Conservation (phyloP, 30 jellyfish, hydroid and myxozoan species). For the Pelagia noctiluca region DNA sequence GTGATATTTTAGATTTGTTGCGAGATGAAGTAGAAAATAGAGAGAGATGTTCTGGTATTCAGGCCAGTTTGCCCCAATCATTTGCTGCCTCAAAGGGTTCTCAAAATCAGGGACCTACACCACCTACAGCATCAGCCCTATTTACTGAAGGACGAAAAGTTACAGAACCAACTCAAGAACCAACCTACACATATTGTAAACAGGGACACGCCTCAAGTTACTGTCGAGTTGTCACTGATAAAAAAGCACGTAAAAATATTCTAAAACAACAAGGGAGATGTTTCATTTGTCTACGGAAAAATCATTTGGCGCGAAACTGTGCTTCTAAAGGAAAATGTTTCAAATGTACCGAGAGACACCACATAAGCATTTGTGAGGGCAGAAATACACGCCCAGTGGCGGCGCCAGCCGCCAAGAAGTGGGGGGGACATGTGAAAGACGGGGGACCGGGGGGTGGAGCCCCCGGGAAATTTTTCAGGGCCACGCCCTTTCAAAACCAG, state of each 20-base stretch:
- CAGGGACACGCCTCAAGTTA: slow-evolving; percentile 16
- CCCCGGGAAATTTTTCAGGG: no score
- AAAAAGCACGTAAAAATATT: slow-evolving; percentile 4
- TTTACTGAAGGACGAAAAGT: neutral
- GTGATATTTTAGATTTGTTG: neutral
- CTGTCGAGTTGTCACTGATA: slow-evolving; percentile 18
- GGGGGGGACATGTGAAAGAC: no score
- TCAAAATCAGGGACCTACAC: neutral
- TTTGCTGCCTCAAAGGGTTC: neutral
- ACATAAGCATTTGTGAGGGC: slow-evolving; percentile 26
- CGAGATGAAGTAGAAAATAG: slow-evolving; percentile 28
- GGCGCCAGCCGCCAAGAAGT: no score
- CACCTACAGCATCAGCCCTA: slow-evolving; percentile 9
- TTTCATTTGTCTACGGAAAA: slow-evolving; percentile 10
- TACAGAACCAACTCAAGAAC: neutral
- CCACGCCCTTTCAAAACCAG: no score
- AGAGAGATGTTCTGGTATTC: slow-evolving; percentile 36
- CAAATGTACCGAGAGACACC: slow-evolving; percentile 21
- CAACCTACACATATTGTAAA: slow-evolving; percentile 16
- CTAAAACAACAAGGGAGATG: slow-evolving; percentile 33
- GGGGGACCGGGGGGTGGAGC: no score
- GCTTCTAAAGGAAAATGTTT: slow-evolving; percentile 30
- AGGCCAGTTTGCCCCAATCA: slow-evolving; percentile 20
- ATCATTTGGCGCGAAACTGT: slow-evolving; percentile 30
- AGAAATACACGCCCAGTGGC: neutral